phyloP scores from a whole-genome alignment of 2,113 vertebrate species.

The Formicarius rufipectus region DNA sequence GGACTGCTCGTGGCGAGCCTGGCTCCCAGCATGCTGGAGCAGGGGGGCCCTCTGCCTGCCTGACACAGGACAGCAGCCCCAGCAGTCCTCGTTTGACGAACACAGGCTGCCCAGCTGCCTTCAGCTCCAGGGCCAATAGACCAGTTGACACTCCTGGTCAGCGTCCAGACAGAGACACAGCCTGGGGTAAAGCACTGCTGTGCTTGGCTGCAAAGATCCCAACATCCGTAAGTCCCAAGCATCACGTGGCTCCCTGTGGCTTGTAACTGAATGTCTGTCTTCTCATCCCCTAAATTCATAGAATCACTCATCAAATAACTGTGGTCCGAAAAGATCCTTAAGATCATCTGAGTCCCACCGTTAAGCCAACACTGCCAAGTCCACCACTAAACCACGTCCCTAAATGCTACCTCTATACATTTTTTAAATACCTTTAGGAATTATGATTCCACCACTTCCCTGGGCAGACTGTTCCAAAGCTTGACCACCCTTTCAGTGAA shows the following conservation, averaged over 20 bases:
- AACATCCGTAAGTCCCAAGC: not conserved
- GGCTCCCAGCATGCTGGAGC: not conserved
- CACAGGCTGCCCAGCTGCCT: not conserved
- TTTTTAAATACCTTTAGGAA: not conserved
- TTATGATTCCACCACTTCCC: not conserved
- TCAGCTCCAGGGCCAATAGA: not conserved
- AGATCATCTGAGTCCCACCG: not conserved
- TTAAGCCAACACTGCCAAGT: not conserved
- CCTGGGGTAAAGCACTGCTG: not conserved
- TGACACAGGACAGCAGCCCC: not conserved
- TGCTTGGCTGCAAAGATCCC: not conserved
- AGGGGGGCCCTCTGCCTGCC: slow-evolving; percentile 22
- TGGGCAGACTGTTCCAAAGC: not conserved
- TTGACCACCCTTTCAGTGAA: not conserved
- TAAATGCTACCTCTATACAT: not conserved
- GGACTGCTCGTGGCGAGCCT: not conserved
- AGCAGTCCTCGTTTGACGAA: not conserved
- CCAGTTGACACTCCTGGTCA: not conserved
- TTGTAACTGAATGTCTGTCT: not conserved
- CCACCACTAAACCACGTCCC: not conserved
- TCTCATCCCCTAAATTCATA: not conserved
- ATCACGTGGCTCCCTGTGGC: not conserved
- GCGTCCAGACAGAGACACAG: not conserved
- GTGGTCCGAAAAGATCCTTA: not conserved
- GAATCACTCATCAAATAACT: not conserved